These are phyloP conservation scores for Papilio polyxenes DNA, from an alignment of 1,140 invertebrate genomes.

Conservation along the genomic window DNA sequence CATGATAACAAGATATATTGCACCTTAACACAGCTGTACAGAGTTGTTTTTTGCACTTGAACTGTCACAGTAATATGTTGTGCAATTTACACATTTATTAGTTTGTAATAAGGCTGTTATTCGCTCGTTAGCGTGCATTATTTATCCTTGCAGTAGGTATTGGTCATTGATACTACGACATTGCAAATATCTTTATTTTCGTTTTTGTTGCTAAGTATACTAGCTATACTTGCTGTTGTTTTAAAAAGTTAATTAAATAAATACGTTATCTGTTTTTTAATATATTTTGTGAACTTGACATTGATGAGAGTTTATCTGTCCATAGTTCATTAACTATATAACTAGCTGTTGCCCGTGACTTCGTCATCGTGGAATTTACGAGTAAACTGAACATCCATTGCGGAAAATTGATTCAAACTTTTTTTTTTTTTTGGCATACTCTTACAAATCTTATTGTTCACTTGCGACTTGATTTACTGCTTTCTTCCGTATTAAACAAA, in stretches of 20 bases:
- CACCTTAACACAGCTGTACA: not conserved
- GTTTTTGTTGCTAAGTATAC: not conserved
- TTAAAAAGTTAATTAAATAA: not conserved
- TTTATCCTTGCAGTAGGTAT: not conserved
- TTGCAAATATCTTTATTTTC: not conserved
- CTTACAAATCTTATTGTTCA: not conserved
- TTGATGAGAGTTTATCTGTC: not conserved
- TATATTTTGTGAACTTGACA: not conserved
- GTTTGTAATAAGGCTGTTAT: not conserved
- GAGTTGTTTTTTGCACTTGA: not conserved
- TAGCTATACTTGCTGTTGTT: not conserved
- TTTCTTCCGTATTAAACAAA: not conserved
- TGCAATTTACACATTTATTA: not conserved
- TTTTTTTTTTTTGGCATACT: not conserved
- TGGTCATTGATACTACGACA: not conserved
- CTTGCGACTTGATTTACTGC: not conserved
- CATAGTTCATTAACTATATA: too few relatives aligned
- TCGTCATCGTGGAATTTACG: too few relatives aligned
- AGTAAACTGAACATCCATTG: too few relatives aligned
- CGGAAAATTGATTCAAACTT: too few relatives aligned
- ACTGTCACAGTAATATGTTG: not conserved
- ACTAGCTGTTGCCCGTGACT: too few relatives aligned
- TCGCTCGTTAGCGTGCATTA: not conserved
- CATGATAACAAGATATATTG: not conserved
- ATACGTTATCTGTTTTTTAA: not conserved